Percentiles rank a stretch among this genome's conserved stretches.
Conservation (phyloP, 2,113 vertebrate species). For the Mesembrinibis cayennensis region DNA sequence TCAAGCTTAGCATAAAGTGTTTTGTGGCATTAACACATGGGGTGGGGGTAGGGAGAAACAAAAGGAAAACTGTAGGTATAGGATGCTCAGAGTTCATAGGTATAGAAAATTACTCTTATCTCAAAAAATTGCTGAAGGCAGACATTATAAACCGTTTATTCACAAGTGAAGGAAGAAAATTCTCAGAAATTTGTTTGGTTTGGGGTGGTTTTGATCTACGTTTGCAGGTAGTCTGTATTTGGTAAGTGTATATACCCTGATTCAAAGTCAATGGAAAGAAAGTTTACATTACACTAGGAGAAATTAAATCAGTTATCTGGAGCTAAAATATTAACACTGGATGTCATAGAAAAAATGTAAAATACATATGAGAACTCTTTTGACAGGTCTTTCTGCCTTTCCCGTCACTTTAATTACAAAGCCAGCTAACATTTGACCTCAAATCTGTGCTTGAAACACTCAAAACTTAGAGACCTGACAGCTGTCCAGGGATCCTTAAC, state of each 20-base stretch:
- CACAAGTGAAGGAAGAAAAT: background rate
- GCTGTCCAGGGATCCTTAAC: background rate
- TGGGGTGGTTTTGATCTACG: background rate
- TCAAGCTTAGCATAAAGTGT: background rate
- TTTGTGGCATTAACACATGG: background rate
- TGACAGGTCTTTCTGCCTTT: background rate
- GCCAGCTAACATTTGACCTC: background rate
- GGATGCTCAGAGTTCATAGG: background rate
- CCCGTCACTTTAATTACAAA: background rate
- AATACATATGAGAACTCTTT: background rate
- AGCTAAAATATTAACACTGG: background rate
- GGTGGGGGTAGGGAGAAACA: background rate
- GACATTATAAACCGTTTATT: background rate
- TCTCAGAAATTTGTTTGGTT: background rate
- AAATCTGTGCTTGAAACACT: background rate
- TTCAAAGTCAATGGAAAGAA: accelerated
- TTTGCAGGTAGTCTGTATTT: background rate
- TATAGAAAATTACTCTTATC: background rate
- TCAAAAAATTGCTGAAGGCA: background rate
- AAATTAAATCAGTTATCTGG: background rate
- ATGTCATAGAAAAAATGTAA: background rate
- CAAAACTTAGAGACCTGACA: background rate
- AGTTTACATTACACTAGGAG: background rate
- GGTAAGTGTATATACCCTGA: background rate
- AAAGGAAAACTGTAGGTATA: background rate